phyloP scores from a whole-genome alignment of 2,888 invertebrate species.

The Rhyacophila evoluta region DNA sequence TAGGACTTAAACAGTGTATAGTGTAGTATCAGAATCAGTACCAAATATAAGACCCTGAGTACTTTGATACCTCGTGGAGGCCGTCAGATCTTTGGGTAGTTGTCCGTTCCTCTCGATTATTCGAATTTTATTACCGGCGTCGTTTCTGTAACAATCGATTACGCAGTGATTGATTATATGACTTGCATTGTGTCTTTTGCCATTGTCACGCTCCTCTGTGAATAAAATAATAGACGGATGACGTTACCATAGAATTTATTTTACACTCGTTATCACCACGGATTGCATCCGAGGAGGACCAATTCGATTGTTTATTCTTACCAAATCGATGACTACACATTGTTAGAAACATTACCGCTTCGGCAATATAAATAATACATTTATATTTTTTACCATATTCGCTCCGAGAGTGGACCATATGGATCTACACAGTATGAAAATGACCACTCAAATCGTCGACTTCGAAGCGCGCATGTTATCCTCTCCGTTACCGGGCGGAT shows the following conservation, averaged over 20 bases:
- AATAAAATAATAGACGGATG: slow-evolving; percentile 49
- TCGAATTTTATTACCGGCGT: neutral
- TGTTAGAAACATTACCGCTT: neutral
- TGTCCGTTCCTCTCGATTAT: neutral
- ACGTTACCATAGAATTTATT: slow-evolving; percentile 43
- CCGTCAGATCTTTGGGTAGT: no score
- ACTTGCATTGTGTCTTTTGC: slow-evolving; percentile 49
- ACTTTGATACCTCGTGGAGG: no score
- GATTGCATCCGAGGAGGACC: slow-evolving; percentile 1
- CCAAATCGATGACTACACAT: neutral
- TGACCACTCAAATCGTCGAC: no score
- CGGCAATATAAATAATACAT: no score
- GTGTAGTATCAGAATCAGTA: no score
- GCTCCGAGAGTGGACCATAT: no score
- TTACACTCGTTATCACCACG: slow-evolving; percentile 26
- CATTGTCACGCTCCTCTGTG: slow-evolving; percentile 42
- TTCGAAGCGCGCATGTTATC: no score
- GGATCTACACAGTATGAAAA: no score
- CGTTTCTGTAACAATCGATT: neutral
- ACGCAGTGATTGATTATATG: slow-evolving; percentile 41
- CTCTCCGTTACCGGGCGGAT: no score
- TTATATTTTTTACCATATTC: no score
- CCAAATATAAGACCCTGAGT: no score
- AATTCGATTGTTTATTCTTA: neutral
- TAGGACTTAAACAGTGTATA: no score